A percentile compares a stretch with the other conserved stretches of the same genome.
These are phyloP conservation scores for Tadarida brasiliensis DNA, from an alignment of 2,797 vertebrate genomes.

Conservation along the genomic window DNA sequence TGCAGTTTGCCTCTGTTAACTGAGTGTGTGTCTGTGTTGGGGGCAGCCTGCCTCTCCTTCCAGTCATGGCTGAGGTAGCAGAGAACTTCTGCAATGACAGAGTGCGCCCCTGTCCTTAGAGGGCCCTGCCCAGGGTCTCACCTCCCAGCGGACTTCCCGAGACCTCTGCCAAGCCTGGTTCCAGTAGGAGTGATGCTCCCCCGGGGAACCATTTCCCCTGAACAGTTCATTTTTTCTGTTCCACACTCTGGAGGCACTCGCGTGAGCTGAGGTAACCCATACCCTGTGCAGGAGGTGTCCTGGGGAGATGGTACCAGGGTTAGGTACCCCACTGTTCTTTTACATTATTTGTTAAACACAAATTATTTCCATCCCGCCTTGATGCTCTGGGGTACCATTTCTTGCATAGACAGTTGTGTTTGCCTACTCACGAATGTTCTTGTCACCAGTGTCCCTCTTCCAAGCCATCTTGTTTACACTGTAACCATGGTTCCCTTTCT, in stretches of 20 bases:
- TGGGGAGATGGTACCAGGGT: neutral
- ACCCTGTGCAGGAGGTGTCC: neutral
- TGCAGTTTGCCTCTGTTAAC: neutral
- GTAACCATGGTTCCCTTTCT: neutral
- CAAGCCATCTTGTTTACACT: neutral
- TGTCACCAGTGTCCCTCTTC: neutral
- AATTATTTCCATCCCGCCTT: neutral
- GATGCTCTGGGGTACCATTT: neutral
- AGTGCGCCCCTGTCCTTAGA: neutral
- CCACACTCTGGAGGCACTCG: neutral
- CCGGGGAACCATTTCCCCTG: neutral
- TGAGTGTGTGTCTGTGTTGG: neutral
- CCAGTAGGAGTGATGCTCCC: neutral
- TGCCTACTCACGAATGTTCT: neutral
- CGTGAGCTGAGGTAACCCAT: neutral
- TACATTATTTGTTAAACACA: neutral
- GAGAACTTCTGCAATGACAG: neutral
- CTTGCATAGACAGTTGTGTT: neutral
- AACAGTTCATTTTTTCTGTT: neutral
- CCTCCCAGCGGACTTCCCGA: rapidly evolving
- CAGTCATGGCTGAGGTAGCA: neutral
- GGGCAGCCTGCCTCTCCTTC: neutral
- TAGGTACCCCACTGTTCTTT: neutral
- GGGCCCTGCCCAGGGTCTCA: neutral
- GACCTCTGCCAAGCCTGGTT: neutral